Conservation (phyloP, 2,113 vertebrate species). For the Pygoscelis adeliae region DNA sequence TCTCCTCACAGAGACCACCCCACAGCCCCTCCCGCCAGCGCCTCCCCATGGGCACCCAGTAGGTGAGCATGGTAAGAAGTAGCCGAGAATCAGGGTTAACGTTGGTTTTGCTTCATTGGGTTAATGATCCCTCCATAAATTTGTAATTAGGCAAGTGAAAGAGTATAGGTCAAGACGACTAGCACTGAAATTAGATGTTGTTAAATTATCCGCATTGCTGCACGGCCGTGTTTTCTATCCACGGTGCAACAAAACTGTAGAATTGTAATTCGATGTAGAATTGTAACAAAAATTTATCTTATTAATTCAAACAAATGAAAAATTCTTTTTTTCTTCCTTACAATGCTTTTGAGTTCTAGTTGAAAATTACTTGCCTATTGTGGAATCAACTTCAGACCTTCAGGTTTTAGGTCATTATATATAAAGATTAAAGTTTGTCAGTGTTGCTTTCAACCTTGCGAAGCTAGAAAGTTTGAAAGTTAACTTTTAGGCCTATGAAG, state of each 20-base stretch:
- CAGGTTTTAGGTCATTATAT: background rate
- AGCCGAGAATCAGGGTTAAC: background rate
- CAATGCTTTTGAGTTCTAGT: background rate
- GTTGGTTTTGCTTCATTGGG: background rate
- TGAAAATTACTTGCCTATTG: background rate
- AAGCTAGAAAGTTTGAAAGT: background rate
- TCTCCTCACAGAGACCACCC: background rate
- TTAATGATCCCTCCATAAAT: background rate
- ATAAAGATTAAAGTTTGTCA: background rate
- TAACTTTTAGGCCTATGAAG: background rate
- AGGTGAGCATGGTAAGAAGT: background rate
- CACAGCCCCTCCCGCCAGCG: accelerated
- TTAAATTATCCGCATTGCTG: background rate
- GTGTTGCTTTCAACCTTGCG: background rate
- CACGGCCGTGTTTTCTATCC: background rate
- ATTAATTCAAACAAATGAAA: background rate
- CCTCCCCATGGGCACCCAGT: accelerated
- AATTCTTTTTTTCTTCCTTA: background rate
- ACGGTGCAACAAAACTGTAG: background rate
- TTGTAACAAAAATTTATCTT: background rate
- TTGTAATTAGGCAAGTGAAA: background rate
- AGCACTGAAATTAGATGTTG: background rate
- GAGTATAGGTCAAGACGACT: background rate
- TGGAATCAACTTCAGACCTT: background rate
- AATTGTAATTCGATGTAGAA: background rate